Evolutionary conservation across 2,888 invertebrate species (phyloP), one percentile per base, ranked within the genome.

Genomic region (Adelphocoris suturalis): DNA sequence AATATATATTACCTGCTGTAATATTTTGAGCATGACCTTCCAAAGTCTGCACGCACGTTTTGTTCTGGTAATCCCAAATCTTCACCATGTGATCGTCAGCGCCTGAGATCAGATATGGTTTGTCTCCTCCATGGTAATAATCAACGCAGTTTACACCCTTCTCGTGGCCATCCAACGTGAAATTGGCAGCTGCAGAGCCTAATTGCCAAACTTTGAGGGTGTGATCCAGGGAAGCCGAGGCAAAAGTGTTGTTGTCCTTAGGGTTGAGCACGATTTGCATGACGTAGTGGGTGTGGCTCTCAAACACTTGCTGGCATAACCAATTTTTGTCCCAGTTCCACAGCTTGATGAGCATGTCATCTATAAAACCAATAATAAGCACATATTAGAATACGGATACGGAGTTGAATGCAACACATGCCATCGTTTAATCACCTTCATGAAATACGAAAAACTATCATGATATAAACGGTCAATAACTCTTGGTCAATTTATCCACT

Each of bases 311-410:
- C 93, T 99, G 99, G 92, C 99, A 98, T 0, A 97, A 95, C 99
- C 99, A 99, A 92, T 97, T 96, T 93, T 99, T 99, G 89, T 99
- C 99, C 99, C 99, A 99, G 93, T 99, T 99, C 99, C 99, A 99
- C 90, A 99, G 94, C 93, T 99, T 99, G 91, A 99, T 98, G 89
- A 98, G 94, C 97, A 99, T 97, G 93, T 99, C 99, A 95, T 99
- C 99, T 98, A 93, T 90, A 94, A 94, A 89, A 55, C 61, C 37
- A 37, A 37, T 7, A 37, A 57, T 13, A 9, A 27, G 4, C 19
- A 27, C 75, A 28, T 2, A 16, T 3, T 13, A 3, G 2, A 75
- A 75, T 27, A 2, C 3, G 2, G 1, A 9, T 3, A 37, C 37
- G 2, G 2, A 4, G 7, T 37, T 7, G 7, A 37, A 2, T 37